phyloP scores from a whole-genome alignment of 2,113 vertebrate genomes.

The Cochlearius cochlearius region DNA sequence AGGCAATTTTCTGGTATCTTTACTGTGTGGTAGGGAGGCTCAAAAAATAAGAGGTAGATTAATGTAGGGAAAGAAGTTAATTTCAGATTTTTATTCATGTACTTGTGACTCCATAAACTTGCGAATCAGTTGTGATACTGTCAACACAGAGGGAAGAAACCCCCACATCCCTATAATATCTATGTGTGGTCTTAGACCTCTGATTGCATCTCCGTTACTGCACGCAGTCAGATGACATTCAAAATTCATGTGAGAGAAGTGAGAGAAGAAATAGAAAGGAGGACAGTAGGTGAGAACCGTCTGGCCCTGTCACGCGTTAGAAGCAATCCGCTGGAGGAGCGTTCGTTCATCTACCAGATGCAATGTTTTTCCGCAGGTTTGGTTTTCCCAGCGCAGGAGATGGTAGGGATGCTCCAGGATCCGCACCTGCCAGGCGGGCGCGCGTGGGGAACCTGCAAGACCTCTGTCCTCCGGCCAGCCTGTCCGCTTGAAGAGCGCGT shows the following conservation, averaged over 20 bases:
- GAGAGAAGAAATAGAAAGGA: background rate
- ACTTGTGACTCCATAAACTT: background rate
- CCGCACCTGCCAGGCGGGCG: accelerated
- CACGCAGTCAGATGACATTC: background rate
- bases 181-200: background rate
- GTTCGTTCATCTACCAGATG: background rate
- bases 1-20: background rate
- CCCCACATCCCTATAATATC: accelerated
- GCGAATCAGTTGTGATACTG: background rate
- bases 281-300: background rate
- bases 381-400: too few species aligned
- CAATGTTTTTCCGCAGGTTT: background rate
- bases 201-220: background rate
- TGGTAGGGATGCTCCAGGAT: accelerated
- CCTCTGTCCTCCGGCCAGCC: too few species aligned
- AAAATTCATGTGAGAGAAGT: background rate
- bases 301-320: accelerated
- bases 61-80: background rate
- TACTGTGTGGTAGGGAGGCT: background rate
- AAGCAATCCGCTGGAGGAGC: too few species aligned
- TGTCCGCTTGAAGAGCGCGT: accelerated
- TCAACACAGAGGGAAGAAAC: background rate
- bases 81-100: background rate
- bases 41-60: background rate
- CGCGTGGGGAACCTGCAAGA: accelerated